Evolutionary conservation across 2,797 vertebrate species (phyloP).

Genomic region (Centroberyx gerrardi): DNA sequence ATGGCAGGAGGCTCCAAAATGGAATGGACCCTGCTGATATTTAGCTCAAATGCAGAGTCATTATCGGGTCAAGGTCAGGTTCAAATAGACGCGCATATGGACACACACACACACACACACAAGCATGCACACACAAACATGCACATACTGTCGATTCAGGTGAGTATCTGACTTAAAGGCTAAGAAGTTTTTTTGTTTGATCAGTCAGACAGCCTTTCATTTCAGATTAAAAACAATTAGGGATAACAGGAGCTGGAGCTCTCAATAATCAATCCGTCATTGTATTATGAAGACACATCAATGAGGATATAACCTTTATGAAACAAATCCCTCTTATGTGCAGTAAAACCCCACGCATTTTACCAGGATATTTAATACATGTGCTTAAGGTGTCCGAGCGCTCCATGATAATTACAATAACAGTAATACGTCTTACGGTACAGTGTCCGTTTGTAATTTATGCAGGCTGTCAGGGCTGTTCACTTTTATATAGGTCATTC

Average conservation of each 20-base stretch:
- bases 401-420: conserved; percentile 73
- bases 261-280: conserved; percentile 4
- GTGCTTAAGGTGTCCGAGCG: conserved; percentile 50
- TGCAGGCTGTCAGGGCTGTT: conserved; percentile 66
- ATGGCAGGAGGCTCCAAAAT: conserved; percentile 48
- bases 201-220: background rate
- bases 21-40: conserved; percentile 45
- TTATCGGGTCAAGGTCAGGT: conserved; percentile 48
- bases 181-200: conserved; percentile 24
- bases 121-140: background rate
- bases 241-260: conserved; percentile 22
- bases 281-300: conserved; percentile 38
- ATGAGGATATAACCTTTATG: conserved; percentile 42
- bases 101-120: background rate
- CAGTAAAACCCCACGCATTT: conserved; percentile 52
- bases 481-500: conserved; percentile 83
- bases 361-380: conserved; percentile 65
- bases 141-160: background rate
- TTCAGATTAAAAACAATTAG: conserved; percentile 19
- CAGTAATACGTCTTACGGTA: conserved; percentile 61
- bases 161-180: conserved; percentile 8
- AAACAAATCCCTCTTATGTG: conserved; percentile 37
- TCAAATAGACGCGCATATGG: background rate
- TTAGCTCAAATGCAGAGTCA: conserved; percentile 43
- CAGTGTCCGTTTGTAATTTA: conserved; percentile 74